Conservation (phyloP, 2,797 vertebrate species). For the Acanthiza pusilla region DNA sequence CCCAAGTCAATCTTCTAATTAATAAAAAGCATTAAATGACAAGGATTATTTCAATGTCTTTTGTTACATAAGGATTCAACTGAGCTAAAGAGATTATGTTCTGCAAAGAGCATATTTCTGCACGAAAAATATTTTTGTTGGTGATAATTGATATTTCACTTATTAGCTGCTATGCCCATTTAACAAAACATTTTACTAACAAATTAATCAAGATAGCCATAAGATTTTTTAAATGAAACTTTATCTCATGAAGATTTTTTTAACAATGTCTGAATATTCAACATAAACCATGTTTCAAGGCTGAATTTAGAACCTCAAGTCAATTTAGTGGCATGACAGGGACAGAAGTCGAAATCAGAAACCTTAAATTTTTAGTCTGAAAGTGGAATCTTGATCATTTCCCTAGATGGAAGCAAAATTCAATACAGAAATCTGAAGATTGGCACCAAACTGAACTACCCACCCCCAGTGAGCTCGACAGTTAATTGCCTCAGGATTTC, state of each 20-base stretch:
- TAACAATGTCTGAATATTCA: neutral
- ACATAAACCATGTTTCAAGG: neutral
- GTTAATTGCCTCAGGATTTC: neutral
- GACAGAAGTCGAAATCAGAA: neutral
- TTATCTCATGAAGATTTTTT: neutral
- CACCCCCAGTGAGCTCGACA: neutral
- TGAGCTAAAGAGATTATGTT: neutral
- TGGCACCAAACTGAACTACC: neutral
- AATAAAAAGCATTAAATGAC: neutral
- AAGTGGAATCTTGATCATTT: neutral
- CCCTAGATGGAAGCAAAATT: neutral
- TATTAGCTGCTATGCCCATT: neutral
- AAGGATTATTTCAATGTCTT: neutral
- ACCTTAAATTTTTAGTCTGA: neutral
- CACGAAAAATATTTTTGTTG: neutral
- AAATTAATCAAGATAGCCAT: neutral
- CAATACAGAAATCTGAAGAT: neutral
- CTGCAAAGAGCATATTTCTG: neutral
- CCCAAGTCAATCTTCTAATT: neutral
- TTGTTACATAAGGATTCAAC: neutral
- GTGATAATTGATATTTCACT: neutral
- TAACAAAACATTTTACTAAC: neutral
- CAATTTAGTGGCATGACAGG: neutral
- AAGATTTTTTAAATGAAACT: neutral
- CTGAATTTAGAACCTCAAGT: neutral